These are phyloP conservation scores for Fabriciana adippe DNA, from an alignment of 2,888 invertebrate species.

Conservation along the genomic window DNA sequence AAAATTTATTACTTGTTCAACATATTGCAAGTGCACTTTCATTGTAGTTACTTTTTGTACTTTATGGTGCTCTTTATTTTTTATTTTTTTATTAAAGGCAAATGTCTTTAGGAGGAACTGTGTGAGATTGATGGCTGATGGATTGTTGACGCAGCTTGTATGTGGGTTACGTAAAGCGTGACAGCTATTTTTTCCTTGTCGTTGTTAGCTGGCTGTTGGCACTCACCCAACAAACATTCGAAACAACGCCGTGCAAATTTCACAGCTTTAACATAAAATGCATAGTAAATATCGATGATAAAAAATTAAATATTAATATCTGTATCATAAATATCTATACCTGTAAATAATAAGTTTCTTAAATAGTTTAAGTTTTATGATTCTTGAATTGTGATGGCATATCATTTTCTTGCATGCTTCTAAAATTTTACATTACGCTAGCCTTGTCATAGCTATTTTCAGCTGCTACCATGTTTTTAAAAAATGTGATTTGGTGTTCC, in stretches of 20 bases:
- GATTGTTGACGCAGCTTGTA: constrained; percentile 44
- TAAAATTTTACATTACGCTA: constrained; percentile 20
- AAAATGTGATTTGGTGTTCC: constrained; percentile 12
- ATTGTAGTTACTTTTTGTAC: constrained; percentile 15
- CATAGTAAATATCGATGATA: constrained; percentile 26
- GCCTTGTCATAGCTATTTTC: constrained; percentile 40
- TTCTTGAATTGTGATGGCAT: not conserved
- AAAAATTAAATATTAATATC: not conserved
- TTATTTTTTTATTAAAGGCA: not conserved
- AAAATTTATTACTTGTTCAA: constrained; percentile 31
- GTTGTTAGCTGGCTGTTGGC: constrained; percentile 71
- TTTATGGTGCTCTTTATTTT: not conserved
- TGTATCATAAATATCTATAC: too few species aligned
- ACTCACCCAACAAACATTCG: constrained; percentile 62
- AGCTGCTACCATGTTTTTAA: constrained; percentile 34
- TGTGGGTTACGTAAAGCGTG: constrained; percentile 57
- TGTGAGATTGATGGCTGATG: constrained; percentile 18
- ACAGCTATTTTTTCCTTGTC: constrained; percentile 77
- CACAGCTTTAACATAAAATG: constrained; percentile 31
- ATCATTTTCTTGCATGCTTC: constrained; percentile 6
- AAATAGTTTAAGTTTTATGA: not conserved
- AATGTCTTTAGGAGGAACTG: not conserved
- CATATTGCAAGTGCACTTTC: constrained; percentile 28
- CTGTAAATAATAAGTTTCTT: not conserved
- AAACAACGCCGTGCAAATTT: constrained; percentile 41